phyloP scores from a whole-genome alignment of 2,888 invertebrate genomes.

The Seira musarum region DNA sequence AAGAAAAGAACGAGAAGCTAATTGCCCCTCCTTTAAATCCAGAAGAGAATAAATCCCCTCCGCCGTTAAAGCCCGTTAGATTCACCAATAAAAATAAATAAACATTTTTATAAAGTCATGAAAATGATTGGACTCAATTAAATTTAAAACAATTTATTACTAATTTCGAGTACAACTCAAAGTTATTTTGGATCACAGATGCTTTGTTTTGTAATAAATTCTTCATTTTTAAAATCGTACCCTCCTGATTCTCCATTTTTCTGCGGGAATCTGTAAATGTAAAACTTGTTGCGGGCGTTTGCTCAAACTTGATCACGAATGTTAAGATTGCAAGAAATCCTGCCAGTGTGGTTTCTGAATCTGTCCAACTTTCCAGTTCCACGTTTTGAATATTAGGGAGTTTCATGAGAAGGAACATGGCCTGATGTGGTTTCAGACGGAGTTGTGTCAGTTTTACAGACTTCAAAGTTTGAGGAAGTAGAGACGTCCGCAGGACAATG shows the following conservation, averaged over 20 bases:
- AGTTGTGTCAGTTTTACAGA: constrained; percentile 46
- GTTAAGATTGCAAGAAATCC: constrained; percentile 40
- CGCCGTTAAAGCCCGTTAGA: no score
- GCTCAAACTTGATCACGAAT: constrained; percentile 55
- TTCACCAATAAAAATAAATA: no score
- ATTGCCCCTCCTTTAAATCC: no score
- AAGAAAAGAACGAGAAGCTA: no score
- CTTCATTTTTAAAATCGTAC: constrained; percentile 36
- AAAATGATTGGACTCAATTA: no score
- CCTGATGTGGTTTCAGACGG: constrained; percentile 50
- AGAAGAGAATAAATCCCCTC: no score
- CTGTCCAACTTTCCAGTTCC: constrained; percentile 47
- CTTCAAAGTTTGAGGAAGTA: constrained; percentile 40
- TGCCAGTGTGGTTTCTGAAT: constrained; percentile 35
- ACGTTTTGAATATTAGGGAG: constrained; percentile 38
- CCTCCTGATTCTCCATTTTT: constrained; percentile 48
- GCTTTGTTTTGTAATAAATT: constrained; percentile 20
- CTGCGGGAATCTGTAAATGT: constrained; percentile 32
- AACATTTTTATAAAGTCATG: no score
- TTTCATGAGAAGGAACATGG: constrained; percentile 52
- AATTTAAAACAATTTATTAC: constrained; percentile 6
- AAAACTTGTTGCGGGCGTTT: constrained; percentile 34
- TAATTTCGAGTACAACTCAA: constrained; percentile 33
- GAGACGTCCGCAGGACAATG: constrained; percentile 29
- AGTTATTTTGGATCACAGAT: constrained; percentile 12